Percentiles rank a stretch among this genome's conserved stretches.
Evolutionary conservation across 2,113 vertebrate species (phyloP).

Genomic region (Castor canadensis): DNA sequence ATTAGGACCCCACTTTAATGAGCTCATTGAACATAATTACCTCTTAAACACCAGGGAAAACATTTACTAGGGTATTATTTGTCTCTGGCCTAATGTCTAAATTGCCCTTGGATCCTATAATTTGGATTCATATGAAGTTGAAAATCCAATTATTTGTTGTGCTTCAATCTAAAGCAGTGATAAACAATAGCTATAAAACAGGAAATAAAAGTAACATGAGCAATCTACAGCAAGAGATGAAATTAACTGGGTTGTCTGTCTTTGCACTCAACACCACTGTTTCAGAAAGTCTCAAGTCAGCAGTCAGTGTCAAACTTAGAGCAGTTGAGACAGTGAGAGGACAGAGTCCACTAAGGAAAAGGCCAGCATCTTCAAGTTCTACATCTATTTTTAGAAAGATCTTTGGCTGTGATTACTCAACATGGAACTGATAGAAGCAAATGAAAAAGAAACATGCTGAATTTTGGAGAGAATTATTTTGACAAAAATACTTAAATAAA

Average conservation of each 20-base stretch:
- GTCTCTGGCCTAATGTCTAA: not conserved
- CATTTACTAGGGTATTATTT: not conserved
- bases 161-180: not conserved
- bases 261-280: not conserved
- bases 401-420: not conserved
- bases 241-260: not conserved
- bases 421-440: not conserved
- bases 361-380: not conserved
- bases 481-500: not conserved
- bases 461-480: not conserved
- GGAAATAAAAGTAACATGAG: not conserved
- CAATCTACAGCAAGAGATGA: not conserved
- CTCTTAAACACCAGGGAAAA: not conserved
- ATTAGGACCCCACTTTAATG: not conserved
- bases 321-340: not conserved
- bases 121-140: not conserved
- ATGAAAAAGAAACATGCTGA: not conserved
- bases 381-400: not conserved
- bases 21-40: not conserved
- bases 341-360: not conserved
- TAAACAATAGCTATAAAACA: not conserved
- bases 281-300: not conserved
- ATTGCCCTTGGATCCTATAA: not conserved
- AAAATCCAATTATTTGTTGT: not conserved
- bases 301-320: not conserved